Evolutionary conservation across 2,113 vertebrate species (phyloP).

Genomic region (Nothocercus julius): DNA sequence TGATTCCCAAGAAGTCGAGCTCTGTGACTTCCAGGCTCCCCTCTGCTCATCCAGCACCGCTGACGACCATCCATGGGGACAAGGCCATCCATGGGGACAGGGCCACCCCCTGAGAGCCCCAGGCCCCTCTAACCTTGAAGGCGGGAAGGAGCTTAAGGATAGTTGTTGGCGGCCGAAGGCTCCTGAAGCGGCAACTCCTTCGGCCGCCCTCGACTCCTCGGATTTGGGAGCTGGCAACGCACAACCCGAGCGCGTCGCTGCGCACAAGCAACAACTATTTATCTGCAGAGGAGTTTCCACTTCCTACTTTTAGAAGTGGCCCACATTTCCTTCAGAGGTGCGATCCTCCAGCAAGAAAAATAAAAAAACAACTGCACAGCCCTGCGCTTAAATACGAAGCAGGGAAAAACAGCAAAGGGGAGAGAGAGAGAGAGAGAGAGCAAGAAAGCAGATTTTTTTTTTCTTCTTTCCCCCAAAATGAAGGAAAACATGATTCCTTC

Average conservation of each 20-base stretch:
- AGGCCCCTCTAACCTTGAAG: neutral
- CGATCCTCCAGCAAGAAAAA: neutral
- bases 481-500: too few relatives aligned
- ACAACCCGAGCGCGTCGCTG: neutral
- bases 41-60: neutral
- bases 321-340: neutral
- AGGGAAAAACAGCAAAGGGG: neutral
- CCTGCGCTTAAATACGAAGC: neutral
- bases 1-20: neutral
- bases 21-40: neutral
- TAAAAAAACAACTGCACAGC: neutral
- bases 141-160: neutral
- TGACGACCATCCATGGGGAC: neutral
- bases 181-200: neutral
- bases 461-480: too few relatives aligned
- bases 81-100: neutral
- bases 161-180: neutral
- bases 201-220: neutral
- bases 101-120: neutral
- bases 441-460: too few relatives aligned
- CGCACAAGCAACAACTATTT: constrained; percentile 10
- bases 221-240: neutral
- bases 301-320: neutral
- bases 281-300: neutral
- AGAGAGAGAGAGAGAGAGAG: neutral